Percentiles rank a stretch among this genome's conserved stretches.
phyloP scores from a whole-genome alignment of 2,113 vertebrate genomes.

The Ia io region DNA sequence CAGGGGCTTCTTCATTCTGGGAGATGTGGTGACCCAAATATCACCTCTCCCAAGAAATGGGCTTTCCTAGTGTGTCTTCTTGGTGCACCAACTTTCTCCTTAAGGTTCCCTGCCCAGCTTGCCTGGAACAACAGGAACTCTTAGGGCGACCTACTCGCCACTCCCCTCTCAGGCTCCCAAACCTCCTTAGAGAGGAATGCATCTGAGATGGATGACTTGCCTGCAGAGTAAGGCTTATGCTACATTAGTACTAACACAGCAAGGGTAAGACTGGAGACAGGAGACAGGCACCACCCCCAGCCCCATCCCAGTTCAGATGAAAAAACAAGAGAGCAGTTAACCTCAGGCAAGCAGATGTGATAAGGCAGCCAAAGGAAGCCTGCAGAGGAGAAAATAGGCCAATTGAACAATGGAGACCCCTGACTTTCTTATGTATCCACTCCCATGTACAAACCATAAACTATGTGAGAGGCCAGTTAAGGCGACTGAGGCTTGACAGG shows the following conservation, averaged over 20 bases:
- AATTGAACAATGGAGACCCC: not conserved
- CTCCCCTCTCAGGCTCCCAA: not conserved
- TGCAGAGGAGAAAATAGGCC: not conserved
- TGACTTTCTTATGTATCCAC: not conserved
- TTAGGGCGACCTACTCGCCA: not conserved
- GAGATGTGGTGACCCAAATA: not conserved
- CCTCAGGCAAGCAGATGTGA: not conserved
- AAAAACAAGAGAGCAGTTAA: constrained; percentile 25
- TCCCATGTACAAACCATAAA: not conserved
- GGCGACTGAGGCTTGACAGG: not conserved
- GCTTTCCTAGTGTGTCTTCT: not conserved
- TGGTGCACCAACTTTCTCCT: not conserved
- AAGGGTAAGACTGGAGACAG: not conserved
- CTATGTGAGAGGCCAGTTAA: not conserved
- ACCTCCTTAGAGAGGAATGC: constrained; percentile 7
- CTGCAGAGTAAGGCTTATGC: not conserved
- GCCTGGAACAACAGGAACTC: not conserved
- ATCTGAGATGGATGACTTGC: not conserved
- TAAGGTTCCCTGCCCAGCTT: not conserved
- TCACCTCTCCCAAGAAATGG: not conserved
- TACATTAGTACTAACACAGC: not conserved
- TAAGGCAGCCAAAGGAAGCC: not conserved
- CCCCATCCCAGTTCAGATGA: not conserved
- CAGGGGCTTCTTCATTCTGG: not conserved
- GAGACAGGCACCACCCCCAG: not conserved